Conservation (phyloP, 2,888 invertebrate species). For the Bedellia somnulentella region DNA sequence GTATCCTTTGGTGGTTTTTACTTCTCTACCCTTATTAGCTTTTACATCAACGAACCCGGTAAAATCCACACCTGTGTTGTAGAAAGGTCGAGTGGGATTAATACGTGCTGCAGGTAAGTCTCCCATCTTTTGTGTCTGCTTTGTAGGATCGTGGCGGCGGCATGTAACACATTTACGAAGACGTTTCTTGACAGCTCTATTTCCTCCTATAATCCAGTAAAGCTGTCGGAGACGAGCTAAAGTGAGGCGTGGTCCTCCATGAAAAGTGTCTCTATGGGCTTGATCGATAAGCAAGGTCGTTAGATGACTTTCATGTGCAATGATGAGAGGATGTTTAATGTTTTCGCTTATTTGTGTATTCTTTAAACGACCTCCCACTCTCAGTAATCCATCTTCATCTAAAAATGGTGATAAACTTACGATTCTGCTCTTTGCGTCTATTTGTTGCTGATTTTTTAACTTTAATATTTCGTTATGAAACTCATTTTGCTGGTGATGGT, state of each 20-base stretch:
- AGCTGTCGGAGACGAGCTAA: conserved; percentile 7
- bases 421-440: too few relatives aligned
- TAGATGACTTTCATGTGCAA: conserved; percentile 5
- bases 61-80: conserved; percentile 3
- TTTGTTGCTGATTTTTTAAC: too few relatives aligned
- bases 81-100: conserved; percentile 1
- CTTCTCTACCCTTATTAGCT: not conserved
- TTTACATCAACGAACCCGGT: conserved; percentile 2
- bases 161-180: not conserved
- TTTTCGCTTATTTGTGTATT: not conserved
- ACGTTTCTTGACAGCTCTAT: not conserved
- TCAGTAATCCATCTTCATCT: conserved; percentile 1
- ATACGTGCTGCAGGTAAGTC: conserved; percentile 1
- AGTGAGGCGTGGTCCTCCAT: conserved; percentile 10
- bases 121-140: conserved; percentile 7
- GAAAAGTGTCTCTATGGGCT: conserved; percentile 11
- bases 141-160: not conserved
- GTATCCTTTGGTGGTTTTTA: conserved; percentile 2
- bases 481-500: not conserved
- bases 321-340: conserved; percentile 1
- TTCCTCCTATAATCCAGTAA: conserved; percentile 5
- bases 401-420: conserved; percentile 1
- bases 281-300: conserved; percentile 10
- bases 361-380: conserved; percentile 3
- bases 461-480: conserved; percentile 1